A percentile compares a stretch with the other conserved stretches of the same genome.
Evolutionary conservation across 1,140 invertebrate genomes (phyloP).

Genomic region (Cotesia chilonis): DNA sequence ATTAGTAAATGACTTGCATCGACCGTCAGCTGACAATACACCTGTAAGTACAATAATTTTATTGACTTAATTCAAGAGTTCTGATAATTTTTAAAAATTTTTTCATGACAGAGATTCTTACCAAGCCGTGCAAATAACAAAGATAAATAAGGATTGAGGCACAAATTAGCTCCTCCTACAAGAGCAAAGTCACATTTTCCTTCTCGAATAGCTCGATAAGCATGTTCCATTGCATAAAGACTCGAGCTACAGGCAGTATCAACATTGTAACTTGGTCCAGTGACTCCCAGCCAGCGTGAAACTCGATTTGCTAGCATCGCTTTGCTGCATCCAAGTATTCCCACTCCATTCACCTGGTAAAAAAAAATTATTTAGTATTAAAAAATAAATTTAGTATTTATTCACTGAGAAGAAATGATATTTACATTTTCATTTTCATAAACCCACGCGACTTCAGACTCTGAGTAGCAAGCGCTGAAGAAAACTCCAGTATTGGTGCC

Average conservation of each 20-base stretch:
- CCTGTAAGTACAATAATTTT: conserved; percentile 66
- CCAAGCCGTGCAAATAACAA: conserved; percentile 76
- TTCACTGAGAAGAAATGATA: neutral
- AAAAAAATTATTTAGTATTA: no score
- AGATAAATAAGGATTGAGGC: conserved; percentile 85
- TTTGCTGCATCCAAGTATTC: conserved; percentile 75
- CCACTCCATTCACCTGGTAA: conserved; percentile 57
- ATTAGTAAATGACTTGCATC: conserved; percentile 90
- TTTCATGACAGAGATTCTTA: conserved; percentile 33
- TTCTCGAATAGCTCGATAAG: conserved; percentile 77
- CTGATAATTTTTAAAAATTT: no score
- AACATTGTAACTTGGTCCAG: conserved; percentile 82
- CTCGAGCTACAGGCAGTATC: conserved; percentile 94
- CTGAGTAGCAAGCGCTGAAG: conserved; percentile 81
- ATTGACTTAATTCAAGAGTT: neutral
- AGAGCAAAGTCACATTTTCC: conserved; percentile 88
- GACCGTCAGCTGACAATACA: conserved; percentile 85
- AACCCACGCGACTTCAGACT: conserved; percentile 75
- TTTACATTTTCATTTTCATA: conserved; percentile 71
- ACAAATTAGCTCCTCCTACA: conserved; percentile 84
- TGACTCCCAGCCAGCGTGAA: conserved; percentile 77
- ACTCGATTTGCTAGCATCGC: conserved; percentile 93
- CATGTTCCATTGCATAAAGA: conserved; percentile 84
- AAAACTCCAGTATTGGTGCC: conserved; percentile 84
- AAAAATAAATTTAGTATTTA: no score